phyloP scores from a whole-genome alignment of 2,888 invertebrate genomes.

The Plagiodera versicolora region DNA sequence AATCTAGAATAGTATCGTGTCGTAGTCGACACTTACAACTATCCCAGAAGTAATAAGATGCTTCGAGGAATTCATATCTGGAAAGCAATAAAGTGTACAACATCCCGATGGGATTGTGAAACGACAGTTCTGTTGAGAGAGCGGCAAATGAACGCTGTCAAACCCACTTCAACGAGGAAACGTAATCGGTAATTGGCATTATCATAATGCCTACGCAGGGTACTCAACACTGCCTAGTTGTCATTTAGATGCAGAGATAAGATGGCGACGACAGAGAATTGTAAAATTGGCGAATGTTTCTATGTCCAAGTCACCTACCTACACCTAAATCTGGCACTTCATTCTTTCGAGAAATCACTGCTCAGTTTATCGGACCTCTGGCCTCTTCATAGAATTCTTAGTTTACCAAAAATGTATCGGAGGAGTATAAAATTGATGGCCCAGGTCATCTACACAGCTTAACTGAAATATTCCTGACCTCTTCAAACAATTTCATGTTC shows the following conservation, averaged over 20 bases:
- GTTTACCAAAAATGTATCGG: too few relatives aligned
- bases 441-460: too few relatives aligned
- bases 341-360: too few relatives aligned
- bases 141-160: conserved; percentile 25
- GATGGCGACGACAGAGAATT: not conserved
- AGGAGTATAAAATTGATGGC: too few relatives aligned
- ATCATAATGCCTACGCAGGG: conserved; percentile 25
- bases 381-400: too few relatives aligned
- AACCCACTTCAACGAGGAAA: conserved; percentile 25
- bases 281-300: too few relatives aligned
- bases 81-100: conserved; percentile 16
- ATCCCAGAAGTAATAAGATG: conserved; percentile 9
- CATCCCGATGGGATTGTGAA: conserved; percentile 14
- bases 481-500: too few relatives aligned
- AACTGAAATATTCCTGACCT: too few relatives aligned
- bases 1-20: conserved; percentile 10
- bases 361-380: too few relatives aligned
- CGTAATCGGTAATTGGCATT: conserved; percentile 21
- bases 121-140: conserved; percentile 8
- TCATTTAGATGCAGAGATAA: conserved; percentile 7
- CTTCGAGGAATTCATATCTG: conserved; percentile 14
- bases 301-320: too few relatives aligned
- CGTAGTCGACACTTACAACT: not conserved
- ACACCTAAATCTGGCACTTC: too few relatives aligned
- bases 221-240: conserved; percentile 14